phyloP scores from a whole-genome alignment of 1,140 invertebrate species.

The Phenacoccus solenopsis region DNA sequence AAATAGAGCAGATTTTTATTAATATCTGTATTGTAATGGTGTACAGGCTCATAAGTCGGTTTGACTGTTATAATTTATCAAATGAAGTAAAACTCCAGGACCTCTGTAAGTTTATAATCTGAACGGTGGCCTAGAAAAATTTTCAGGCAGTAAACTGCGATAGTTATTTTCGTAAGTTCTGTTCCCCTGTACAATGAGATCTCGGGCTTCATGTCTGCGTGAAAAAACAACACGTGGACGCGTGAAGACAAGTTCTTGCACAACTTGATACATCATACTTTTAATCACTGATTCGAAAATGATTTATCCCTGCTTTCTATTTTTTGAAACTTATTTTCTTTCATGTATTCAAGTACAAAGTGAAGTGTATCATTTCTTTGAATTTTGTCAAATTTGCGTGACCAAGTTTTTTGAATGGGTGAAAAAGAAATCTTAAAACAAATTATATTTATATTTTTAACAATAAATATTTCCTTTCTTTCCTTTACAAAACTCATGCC shows the following conservation, averaged over 20 bases:
- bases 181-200: conserved; percentile 94
- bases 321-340: conserved; percentile 97
- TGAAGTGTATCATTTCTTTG: conserved; percentile 98
- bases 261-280: conserved; percentile 83
- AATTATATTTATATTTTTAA: too few relatives aligned
- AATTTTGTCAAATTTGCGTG: conserved; percentile 97
- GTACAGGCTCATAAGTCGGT: conserved; percentile 99
- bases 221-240: conserved; percentile 98
- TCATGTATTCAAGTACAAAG: conserved; percentile 99
- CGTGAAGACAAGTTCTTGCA: conserved; percentile 96
- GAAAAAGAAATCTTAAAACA: too few relatives aligned
- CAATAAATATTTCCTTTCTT: too few relatives aligned
- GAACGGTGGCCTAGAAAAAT: conserved; percentile 92
- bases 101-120: conserved; percentile 97
- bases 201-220: conserved; percentile 93
- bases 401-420: conserved; percentile 95
- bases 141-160: conserved; percentile 90
- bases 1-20: conserved; percentile 89
- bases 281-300: conserved; percentile 87
- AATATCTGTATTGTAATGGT: conserved; percentile 95
- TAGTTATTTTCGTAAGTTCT: conserved; percentile 95
- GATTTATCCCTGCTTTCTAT: conserved; percentile 87
- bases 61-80: conserved; percentile 88
- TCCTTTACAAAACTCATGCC: too few relatives aligned
- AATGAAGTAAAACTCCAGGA: conserved; percentile 89